Base-by-base conservation (phyloP, 2,888 invertebrate species). In the Callinectes sapidus region DNA sequence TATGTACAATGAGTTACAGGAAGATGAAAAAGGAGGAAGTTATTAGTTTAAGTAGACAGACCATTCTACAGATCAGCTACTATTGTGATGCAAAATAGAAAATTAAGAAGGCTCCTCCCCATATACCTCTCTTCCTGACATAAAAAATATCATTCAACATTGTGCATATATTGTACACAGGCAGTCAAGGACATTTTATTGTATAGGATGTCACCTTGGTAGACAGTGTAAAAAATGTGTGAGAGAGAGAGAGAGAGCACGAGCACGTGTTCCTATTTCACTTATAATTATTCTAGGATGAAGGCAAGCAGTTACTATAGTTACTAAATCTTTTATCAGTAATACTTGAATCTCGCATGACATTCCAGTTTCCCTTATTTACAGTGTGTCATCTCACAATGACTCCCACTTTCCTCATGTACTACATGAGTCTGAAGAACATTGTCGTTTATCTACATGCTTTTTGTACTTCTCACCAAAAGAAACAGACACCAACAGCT, bases 361-460 rank as follows among this genome's bases (percentile, higher is more conserved):
- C 18, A 48, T 48, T 23, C n/a, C 42, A 14, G 42, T 87, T 87
- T 71, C 28, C 54, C 87, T 87, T 48, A 81, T 35, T 87, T 87
- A 48, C 87, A 71, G 0, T 28, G 48, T 48, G 18, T 18, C 16
- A 48, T 87, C n/a, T n/a, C 87, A 87, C 48, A 54, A 87, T 48
- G 14, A 23, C 18, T 23, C 13, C 42, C 10, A 48, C 42, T 87
- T 71, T 28, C 54, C 87, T 87, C 87, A 81, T 35, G 48, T 87
- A 48, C 23, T 87, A 48, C 23, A 54, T 14, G 18, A 48, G n/a
- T 71, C 71, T 71, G 28, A 71, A 71, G 28, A 28, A 71, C n/a
- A 28, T 13, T 28, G 28, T 2, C n/a, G 28, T 71, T n/a, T 10
- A 71, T 71, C n/a, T 71, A n/a, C 0, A 28, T 13, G 42, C 32